Conservation (phyloP, 1,140 invertebrate species). For the Ptiloglossa arizonensis region DNA sequence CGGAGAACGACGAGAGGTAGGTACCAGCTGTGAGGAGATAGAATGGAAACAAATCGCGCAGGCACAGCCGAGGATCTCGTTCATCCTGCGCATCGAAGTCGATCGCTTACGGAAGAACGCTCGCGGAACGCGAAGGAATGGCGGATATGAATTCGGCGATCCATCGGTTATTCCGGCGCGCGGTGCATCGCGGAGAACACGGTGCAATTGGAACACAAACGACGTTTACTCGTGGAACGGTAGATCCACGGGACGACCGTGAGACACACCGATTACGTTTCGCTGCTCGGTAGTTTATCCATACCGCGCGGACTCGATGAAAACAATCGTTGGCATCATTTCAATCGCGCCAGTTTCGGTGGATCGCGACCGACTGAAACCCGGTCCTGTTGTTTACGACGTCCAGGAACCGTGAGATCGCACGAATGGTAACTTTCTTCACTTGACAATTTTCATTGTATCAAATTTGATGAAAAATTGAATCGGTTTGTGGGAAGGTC, state of each 20-base stretch:
- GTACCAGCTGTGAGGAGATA: neutral
- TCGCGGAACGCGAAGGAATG: neutral
- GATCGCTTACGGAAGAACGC: conserved; percentile 18
- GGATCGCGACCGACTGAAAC: neutral
- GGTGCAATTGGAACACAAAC: neutral
- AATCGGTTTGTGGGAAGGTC: too few relatives aligned
- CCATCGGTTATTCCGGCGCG: neutral
- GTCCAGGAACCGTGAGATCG: too few relatives aligned
- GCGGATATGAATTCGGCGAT: neutral
- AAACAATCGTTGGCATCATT: neutral
- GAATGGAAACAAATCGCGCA: conserved; percentile 30
- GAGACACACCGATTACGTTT: neutral
- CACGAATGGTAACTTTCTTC: too few relatives aligned
- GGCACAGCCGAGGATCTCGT: conserved; percentile 50
- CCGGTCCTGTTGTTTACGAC: too few relatives aligned
- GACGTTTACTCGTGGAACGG: neutral
- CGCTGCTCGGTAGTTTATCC: neutral
- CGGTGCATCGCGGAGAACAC: neutral
- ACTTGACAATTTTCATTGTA: too few relatives aligned
- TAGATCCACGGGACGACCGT: neutral
- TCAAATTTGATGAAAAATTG: too few relatives aligned
- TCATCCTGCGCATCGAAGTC: conserved; percentile 66
- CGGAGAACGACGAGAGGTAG: neutral
- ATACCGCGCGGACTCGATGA: neutral
- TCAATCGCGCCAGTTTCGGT: neutral